Evolutionary conservation across 2,797 vertebrate species (phyloP), one percentile per base, ranked within the genome.

Genomic region (Tamandua tetradactyla): DNA sequence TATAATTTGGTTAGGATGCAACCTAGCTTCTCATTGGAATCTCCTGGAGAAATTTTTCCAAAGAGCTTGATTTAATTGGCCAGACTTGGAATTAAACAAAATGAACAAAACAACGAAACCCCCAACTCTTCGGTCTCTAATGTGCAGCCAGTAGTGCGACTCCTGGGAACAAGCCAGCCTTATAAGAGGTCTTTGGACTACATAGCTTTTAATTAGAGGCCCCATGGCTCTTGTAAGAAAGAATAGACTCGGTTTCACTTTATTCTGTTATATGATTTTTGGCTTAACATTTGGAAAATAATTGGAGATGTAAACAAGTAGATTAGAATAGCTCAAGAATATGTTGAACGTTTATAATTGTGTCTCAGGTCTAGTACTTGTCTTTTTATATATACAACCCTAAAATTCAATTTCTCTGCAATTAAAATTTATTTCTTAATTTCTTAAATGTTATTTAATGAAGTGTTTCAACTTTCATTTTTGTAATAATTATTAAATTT

Each of bases 241-340:
- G 42, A 80, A 5, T 25, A 74, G 59, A 35, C 25, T 42, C 32
- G 32, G 10, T 32, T 86, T 18, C 62, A 4, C 27, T 87, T 62
- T 72, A 40, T 49, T 86, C 75, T 90, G 47, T 55, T 27, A 47
- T 47, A 13, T 47, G 37, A 92, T 14, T 75, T 78, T 93, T 62
- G 37, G 44, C 94, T 92, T 95, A 32, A 57, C 37, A 89, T 78
- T 57, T 88, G 72, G 89, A 89, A 87, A 86, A 55, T 85, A 44
- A 93, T 85, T 22, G 49, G 71, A 66, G 55, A 84, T 4, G 9
- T 42, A 78, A 37, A 82, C 80, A 94, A 89, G 15, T 71, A 78
- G 82, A 18, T 80, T 44, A 62, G 42, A 71, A 83, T 40, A 86
- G 32, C 17, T 30, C 23, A 75, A 88, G 68, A 88, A 88, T 35